Percentiles rank a stretch among this genome's conserved stretches.
phyloP scores from a whole-genome alignment of 2,113 vertebrate species.

The Trichechus manatus region DNA sequence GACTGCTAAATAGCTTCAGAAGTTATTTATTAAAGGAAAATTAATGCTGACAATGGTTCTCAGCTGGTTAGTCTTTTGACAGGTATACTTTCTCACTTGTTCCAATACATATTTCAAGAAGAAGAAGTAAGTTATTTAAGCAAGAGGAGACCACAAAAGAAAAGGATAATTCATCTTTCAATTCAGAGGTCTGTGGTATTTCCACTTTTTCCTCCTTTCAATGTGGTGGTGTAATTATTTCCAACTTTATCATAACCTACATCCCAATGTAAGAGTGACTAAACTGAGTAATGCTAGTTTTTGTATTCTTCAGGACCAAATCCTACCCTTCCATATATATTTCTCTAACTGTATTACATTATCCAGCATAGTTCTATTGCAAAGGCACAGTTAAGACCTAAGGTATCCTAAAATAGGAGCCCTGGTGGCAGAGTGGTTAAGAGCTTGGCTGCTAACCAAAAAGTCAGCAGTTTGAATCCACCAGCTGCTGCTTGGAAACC shows the following conservation, averaged over 20 bases:
- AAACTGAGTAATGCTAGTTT: slow-evolving; percentile 21
- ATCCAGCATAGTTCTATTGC: not conserved
- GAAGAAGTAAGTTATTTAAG: slow-evolving; percentile 87
- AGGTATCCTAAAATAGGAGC: not conserved
- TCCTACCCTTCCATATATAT: not conserved
- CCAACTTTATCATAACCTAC: not conserved
- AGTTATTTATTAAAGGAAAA: slow-evolving; percentile 90
- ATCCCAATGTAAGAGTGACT: not conserved
- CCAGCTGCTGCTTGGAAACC: too few species aligned
- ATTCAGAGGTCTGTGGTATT: slow-evolving; percentile 73
- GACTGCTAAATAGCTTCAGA: slow-evolving; percentile 90
- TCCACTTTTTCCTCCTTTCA: slow-evolving; percentile 54
- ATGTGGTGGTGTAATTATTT: not conserved
- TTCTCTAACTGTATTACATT: not conserved
- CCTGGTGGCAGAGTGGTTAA: too few species aligned
- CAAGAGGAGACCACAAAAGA: slow-evolving; percentile 71
- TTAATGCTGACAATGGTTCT: slow-evolving; percentile 91
- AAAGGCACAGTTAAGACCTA: slow-evolving; percentile 45
- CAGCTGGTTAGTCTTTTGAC: slow-evolving; percentile 92
- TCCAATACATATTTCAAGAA: slow-evolving; percentile 89
- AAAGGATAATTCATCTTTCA: slow-evolving; percentile 81
- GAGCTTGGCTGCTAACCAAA: too few species aligned
- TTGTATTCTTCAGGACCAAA: not conserved
- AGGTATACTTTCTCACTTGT: slow-evolving; percentile 89
- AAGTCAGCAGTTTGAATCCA: too few species aligned